A percentile compares a stretch with the other conserved stretches of the same genome.
Evolutionary conservation across 2,797 vertebrate species (phyloP).

Genomic region (Ctenopoma multispine): DNA sequence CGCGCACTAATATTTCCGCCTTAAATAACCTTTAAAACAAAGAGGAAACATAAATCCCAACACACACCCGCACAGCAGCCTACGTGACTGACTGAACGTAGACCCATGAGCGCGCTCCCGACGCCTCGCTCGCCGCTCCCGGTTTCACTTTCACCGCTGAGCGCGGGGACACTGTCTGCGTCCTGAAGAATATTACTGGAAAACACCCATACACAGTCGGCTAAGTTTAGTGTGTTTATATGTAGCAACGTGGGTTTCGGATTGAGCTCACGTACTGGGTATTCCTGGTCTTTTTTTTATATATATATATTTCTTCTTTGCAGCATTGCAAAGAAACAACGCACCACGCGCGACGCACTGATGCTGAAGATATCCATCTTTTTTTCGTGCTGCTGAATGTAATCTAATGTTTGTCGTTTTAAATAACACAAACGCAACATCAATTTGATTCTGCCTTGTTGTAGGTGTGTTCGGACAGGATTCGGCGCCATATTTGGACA

Average conservation of each 20-base stretch:
- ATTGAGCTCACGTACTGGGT: rapidly evolving
- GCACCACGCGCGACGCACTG: no score
- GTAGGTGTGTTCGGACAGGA: neutral
- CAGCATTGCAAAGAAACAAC: neutral
- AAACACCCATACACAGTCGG: no score
- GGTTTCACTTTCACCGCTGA: constrained; percentile 52
- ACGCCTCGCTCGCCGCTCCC: constrained; percentile 1
- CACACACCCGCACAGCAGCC: neutral
- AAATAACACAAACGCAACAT: no score
- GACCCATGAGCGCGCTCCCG: constrained; percentile 62
- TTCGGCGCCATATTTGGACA: neutral
- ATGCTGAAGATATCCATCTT: neutral
- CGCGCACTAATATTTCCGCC: neutral
- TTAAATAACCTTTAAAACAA: neutral
- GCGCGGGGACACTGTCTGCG: neutral
- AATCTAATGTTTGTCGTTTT: no score
- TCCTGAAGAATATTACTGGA: neutral
- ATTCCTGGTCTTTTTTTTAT: neutral
- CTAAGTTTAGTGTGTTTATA: neutral
- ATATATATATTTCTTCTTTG: neutral
- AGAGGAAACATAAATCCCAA: neutral
- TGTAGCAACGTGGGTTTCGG: neutral
- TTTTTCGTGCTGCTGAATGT: neutral
- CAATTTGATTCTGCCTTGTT: neutral
- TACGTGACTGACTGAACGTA: constrained; percentile 87